Evolutionary conservation across 2,888 invertebrate genomes (phyloP).

Genomic region (Galeruca laticollis): DNA sequence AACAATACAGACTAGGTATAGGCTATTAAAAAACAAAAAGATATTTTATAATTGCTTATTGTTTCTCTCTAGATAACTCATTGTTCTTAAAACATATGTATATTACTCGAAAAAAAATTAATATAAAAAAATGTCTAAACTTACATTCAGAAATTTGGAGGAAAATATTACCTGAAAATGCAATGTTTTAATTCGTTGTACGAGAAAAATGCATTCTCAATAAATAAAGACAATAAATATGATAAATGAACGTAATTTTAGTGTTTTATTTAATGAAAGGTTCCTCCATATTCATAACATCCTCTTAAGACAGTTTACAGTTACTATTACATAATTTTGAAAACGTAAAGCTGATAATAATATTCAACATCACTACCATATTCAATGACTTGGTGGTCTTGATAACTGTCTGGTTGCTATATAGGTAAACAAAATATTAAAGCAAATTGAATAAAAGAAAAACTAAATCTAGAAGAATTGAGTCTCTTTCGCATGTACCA

Average conservation of each 20-base stretch:
- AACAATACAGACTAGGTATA: constrained; percentile 60
- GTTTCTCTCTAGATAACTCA: constrained; percentile 51
- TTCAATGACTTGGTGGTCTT: too few species aligned
- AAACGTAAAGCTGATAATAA: too few species aligned
- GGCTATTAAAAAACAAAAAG: constrained; percentile 42
- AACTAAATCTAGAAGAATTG: too few species aligned
- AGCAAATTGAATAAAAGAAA: too few species aligned
- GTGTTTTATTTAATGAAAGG: constrained; percentile 14
- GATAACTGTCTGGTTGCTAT: too few species aligned
- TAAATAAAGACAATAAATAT: constrained; percentile 68
- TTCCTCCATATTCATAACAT: too few species aligned
- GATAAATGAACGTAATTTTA: constrained; percentile 27
- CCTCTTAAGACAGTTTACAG: too few species aligned
- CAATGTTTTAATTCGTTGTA: constrained; percentile 55
- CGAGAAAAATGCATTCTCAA: constrained; percentile 67
- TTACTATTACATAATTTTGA: too few species aligned
- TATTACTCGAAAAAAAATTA: constrained; percentile 9
- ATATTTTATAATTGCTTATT: constrained; percentile 57
- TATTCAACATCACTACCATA: too few species aligned
- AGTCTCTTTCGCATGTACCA: too few species aligned
- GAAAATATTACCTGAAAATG: constrained; percentile 32
- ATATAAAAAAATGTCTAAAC: too few species aligned
- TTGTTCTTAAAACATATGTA: constrained; percentile 33
- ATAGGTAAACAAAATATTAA: too few species aligned
- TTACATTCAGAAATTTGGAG: constrained; percentile 12